Evolutionary conservation across 2,888 invertebrate genomes (phyloP), one percentile per base, ranked within the genome.

Genomic region (Serrognathus titanus): DNA sequence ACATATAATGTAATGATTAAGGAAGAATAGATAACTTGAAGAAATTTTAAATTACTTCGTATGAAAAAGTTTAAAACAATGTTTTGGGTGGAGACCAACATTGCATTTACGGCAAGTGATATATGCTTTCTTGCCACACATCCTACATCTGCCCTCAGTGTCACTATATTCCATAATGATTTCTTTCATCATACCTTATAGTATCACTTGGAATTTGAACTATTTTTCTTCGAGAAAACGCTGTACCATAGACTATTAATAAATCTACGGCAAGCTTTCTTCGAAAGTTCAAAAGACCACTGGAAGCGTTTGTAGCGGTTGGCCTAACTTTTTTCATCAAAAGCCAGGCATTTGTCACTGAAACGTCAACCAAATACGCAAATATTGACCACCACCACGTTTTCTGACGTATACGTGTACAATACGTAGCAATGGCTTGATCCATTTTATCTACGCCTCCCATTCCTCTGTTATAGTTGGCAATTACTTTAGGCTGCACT

Each of bases 371-470:
- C 10, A 59, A 41, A 13, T 47, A 56, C 12, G 45, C 31, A 52
- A 59, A 59, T 16, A 59, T 55, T 12, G 55, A 46, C 58, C 52
- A 58, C 11, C 47, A 58, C 52, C 48, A 58, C 51, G 55, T 58
- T 16, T 49, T 31, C 43, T 53, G 53, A 8, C 51, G 16, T 24
- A 57, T 54, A 37, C 53, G 38, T 16, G 54, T 54, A 39, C 51
- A 13, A 38, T 52, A 55, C 1, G 10, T n/a, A 31, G 52, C 52
- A 12, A 58, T 37, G 9, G 55, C 12, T 38, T 20, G 13, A 41
- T 53, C 55, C 45, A 52, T 8, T 45, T 49, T 47, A 48, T 58
- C 58, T 38, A 58, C 58, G n/a, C 58, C 55, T 11, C 41, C 48
- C 51, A 58, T 58, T 48, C 41, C 55, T 51, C 51, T 51, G 47